These are phyloP conservation scores for Oenanthe oenanthe DNA, from an alignment of 2,113 vertebrate species.

Conservation along the genomic window DNA sequence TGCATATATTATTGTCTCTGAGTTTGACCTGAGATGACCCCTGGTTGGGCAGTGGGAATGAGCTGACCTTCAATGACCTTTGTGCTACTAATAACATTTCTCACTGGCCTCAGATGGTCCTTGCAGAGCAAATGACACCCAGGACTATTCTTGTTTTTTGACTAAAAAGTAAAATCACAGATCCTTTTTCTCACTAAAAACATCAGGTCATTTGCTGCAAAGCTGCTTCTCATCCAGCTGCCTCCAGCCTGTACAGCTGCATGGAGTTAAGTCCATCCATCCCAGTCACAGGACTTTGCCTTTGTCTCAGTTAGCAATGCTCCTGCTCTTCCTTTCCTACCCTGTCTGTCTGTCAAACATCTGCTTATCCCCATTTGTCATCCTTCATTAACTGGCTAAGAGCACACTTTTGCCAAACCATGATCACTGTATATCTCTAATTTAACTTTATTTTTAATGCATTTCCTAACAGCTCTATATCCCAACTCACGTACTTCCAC, in stretches of 20 bases:
- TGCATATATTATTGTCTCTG: not conserved
- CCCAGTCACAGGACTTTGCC: not conserved
- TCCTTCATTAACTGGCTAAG: not conserved
- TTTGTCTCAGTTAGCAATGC: not conserved
- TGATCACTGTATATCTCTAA: not conserved
- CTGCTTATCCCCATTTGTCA: not conserved
- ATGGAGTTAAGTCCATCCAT: not conserved
- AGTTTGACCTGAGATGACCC: not conserved
- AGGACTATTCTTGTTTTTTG: not conserved
- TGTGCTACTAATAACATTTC: not conserved
- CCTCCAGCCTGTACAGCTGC: not conserved
- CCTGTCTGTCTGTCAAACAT: not conserved
- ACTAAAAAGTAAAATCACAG: not conserved
- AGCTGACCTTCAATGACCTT: not conserved
- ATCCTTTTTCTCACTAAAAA: not conserved
- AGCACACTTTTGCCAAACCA: not conserved
- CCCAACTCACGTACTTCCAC: fast-evolving
- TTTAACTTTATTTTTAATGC: not conserved
- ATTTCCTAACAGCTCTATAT: not conserved
- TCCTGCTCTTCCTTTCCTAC: not conserved
- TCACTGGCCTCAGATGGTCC: not conserved
- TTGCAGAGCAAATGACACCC: not conserved
- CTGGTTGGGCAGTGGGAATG: not conserved
- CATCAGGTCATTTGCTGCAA: not conserved
- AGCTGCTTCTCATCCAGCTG: not conserved